Conservation (phyloP, 2,113 vertebrate genomes). For the Aptenodytes patagonicus region DNA sequence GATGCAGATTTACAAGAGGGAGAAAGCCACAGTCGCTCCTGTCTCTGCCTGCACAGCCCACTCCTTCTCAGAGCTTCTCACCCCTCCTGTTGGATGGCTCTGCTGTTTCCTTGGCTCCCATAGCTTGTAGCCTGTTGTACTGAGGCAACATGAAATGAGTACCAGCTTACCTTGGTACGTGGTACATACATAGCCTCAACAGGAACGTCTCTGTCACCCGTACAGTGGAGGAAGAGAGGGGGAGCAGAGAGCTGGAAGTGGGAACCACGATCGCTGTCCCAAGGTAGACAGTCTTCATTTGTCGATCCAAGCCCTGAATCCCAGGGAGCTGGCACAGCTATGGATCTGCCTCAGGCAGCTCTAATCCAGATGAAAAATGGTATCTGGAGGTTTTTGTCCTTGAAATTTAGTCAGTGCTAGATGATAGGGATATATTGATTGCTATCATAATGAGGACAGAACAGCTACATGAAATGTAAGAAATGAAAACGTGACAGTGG, state of each 20-base stretch:
- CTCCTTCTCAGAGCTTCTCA: background rate
- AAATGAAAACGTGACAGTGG: background rate
- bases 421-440: background rate
- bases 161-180: background rate
- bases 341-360: background rate
- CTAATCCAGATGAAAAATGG: background rate
- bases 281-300: background rate
- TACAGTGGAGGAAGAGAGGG: background rate
- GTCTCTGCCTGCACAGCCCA: background rate
- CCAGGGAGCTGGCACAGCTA: background rate
- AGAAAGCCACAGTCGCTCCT: background rate
- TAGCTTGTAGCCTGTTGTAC: background rate
- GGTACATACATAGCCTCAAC: background rate
- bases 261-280: rapidly evolving
- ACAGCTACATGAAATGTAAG: background rate
- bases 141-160: background rate
- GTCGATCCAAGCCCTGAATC: rapidly evolving
- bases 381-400: background rate
- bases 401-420: background rate
- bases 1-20: background rate
- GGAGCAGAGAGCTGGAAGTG: background rate
- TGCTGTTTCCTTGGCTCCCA: background rate
- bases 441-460: background rate
- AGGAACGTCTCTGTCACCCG: rapidly evolving
- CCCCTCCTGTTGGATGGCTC: background rate